Conservation (phyloP, 1,140 invertebrate genomes). For the Hyles vespertilio region DNA sequence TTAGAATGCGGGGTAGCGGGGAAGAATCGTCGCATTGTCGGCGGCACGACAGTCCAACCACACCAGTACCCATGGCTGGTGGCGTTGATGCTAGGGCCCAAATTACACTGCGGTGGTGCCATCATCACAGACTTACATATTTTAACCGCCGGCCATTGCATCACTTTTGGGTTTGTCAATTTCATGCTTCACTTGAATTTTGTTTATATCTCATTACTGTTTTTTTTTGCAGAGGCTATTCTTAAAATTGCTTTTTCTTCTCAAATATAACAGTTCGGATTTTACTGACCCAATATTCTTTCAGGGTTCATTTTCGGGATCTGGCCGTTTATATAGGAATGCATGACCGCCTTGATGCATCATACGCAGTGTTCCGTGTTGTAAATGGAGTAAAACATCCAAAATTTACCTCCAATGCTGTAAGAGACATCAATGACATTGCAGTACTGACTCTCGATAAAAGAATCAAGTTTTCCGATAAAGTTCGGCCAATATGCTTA, state of each 20-base stretch:
- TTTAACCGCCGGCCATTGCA: slow-evolving; percentile 80
- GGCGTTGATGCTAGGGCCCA: slow-evolving; percentile 73
- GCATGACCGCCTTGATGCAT: slow-evolving; percentile 53
- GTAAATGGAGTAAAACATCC: slow-evolving; percentile 56
- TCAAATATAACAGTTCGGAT: too few relatives aligned
- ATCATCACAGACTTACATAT: slow-evolving; percentile 79
- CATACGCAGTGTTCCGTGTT: slow-evolving; percentile 29
- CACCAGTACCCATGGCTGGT: slow-evolving; percentile 82
- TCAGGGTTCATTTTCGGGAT: slow-evolving; percentile 51
- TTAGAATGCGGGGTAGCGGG: slow-evolving; percentile 72
- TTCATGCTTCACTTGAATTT: not conserved
- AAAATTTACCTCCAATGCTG: slow-evolving; percentile 60
- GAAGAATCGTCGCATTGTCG: slow-evolving; percentile 78
- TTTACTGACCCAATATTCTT: slow-evolving; percentile 6
- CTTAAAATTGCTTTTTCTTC: too few relatives aligned
- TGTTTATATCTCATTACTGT: too few relatives aligned
- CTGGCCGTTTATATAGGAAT: slow-evolving; percentile 55
- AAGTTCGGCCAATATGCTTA: slow-evolving; percentile 76
- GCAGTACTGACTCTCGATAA: slow-evolving; percentile 70
- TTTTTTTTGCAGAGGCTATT: too few relatives aligned
- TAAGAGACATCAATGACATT: slow-evolving; percentile 72
- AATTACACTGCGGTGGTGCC: slow-evolving; percentile 80
- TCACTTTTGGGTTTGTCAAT: slow-evolving; percentile 65
- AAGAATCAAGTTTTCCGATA: slow-evolving; percentile 53
- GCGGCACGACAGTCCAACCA: slow-evolving; percentile 76